A percentile compares a stretch with the other conserved stretches of the same genome.
phyloP scores from a whole-genome alignment of 1,140 invertebrate species.

The Hyles vespertilio region DNA sequence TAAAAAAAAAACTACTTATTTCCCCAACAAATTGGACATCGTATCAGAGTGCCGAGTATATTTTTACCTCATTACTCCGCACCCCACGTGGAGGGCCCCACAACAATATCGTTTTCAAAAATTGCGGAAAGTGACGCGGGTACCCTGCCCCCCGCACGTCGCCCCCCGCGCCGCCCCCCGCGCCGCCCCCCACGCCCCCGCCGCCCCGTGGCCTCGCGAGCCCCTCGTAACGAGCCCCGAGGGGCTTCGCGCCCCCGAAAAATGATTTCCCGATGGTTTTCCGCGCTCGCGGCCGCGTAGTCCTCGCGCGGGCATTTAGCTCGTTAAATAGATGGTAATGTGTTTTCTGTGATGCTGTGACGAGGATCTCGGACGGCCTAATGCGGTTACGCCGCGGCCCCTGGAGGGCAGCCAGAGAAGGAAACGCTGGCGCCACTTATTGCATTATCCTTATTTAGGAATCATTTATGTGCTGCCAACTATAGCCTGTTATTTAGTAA shows the following conservation, averaged over 20 bases:
- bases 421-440: too few species aligned
- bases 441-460: too few species aligned
- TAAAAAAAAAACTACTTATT: conserved; percentile 6
- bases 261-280: conserved; percentile 6
- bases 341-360: neutral
- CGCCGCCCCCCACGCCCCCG: neutral
- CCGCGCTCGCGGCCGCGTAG: neutral
- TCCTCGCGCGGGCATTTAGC: neutral
- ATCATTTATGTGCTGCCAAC: too few species aligned
- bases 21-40: conserved; percentile 9
- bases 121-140: conserved; percentile 12
- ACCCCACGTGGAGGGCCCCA: conserved; percentile 8
- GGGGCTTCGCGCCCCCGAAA: conserved; percentile 7
- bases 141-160: neutral
- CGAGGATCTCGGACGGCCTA: neutral
- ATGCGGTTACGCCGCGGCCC: neutral
- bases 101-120: conserved; percentile 19
- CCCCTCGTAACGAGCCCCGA: conserved; percentile 9
- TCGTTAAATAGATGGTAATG: conserved; percentile 9
- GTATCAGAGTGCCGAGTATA: conserved; percentile 8
- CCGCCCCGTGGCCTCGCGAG: neutral
- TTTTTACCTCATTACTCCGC: conserved; percentile 13
- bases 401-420: neutral
- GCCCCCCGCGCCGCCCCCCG: neutral
- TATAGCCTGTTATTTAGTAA: too few species aligned